Evolutionary conservation across 2,797 vertebrate species (phyloP).

Genomic region (Steatocranus sp.): DNA sequence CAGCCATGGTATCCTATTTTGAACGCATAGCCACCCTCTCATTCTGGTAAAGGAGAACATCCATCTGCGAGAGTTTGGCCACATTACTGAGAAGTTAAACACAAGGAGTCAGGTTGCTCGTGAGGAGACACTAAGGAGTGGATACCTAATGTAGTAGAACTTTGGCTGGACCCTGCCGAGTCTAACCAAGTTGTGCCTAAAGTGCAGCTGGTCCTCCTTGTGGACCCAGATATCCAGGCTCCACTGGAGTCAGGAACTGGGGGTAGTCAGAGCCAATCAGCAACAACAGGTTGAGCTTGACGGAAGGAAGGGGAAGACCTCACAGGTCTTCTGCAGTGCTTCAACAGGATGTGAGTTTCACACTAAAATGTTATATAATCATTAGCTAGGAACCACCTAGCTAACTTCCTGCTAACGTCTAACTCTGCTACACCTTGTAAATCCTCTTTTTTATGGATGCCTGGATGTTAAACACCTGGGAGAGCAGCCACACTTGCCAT

Average conservation of each 20-base stretch:
- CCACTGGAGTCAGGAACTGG: not conserved
- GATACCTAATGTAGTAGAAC: not conserved
- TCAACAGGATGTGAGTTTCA: not conserved
- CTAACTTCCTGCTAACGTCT: not conserved
- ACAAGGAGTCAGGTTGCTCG: not conserved
- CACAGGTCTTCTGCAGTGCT: not conserved
- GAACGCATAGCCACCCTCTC: not conserved
- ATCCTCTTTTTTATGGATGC: not conserved
- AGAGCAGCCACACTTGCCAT: not conserved
- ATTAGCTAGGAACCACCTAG: not conserved
- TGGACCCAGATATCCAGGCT: not conserved
- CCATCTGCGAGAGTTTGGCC: not conserved
- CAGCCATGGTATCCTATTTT: not conserved
- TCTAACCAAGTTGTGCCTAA: not conserved
- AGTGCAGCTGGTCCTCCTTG: not conserved
- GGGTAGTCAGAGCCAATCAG: not conserved
- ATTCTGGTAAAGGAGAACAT: not conserved
- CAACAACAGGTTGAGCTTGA: not conserved
- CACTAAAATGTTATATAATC: not conserved
- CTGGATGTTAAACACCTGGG: not conserved
- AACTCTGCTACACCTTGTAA: not conserved
- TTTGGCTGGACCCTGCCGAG: not conserved
- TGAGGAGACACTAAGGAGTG: not conserved
- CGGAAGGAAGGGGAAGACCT: not conserved
- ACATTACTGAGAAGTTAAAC: not conserved